Evolutionary conservation across 2,797 vertebrate genomes (phyloP), one percentile per base, ranked within the genome.

Genomic region (Danionella dracula): DNA sequence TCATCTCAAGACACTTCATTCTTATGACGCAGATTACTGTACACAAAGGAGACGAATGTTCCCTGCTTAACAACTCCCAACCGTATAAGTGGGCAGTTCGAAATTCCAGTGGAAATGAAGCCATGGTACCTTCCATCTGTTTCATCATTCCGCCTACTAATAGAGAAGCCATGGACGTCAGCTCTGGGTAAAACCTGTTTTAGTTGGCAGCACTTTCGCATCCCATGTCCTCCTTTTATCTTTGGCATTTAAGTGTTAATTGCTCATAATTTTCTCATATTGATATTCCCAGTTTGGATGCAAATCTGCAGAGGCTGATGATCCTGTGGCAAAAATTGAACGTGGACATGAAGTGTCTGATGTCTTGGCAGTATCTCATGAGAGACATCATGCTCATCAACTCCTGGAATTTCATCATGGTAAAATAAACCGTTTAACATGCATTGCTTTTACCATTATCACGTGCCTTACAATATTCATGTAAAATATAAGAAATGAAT

Each of bases 121-220:
- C 96, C 0, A 8, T 83, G 0, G 87, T 96, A 0, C 96, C 96
- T 0, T 96, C 95, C 0, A 90, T 98, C 82, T 96, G 94, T 83
- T 98, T 98, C 86, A 83, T 94, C 1, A 76, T 97, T 45, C 91
- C 92, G 0, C 95, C 95, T 0, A 89, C 89, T 77, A 98, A 97
- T 77, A 90, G 88, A 59, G 94, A 98, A 31, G 94, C 95, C 0
- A 81, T 91, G 74, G 93, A 94, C 0, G 79, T 88, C 0, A 79
- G 92, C 0, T 78, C 80, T 23, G 90, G 93, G 96, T 97, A 75
- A 78, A 81, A 10, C 13, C 13, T n/a, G 21, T 10, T 53, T 35
- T 0, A 17, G 3, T 23, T 65, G 31, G 50, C 40, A 45, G 40
- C 4, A 37, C 50, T 35, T 45, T 35, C 10, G 16, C 4, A 45